Evolutionary conservation across 2,888 invertebrate species (phyloP), one percentile per base, ranked within the genome.

Genomic region (Trachelus iudaicus): DNA sequence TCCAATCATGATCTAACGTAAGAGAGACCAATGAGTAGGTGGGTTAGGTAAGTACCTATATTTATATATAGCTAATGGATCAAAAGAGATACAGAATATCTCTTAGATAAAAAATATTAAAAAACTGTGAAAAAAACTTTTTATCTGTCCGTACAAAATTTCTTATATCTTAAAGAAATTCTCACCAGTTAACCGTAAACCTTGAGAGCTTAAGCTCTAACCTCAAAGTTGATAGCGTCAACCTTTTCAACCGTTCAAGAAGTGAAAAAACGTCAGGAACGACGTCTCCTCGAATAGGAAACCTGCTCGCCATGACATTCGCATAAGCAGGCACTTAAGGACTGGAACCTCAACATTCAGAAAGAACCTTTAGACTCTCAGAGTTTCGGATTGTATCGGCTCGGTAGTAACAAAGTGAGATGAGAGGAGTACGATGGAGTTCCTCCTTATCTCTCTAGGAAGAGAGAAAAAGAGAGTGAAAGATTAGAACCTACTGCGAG

Each of bases 1-100:
- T 76, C 78, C 82, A 81, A 85, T 83, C 86, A 79, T 81, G 81
- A 69, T 77, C 77, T 77, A 56, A 56, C 23, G 23, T 56, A 9
- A 23, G 56, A 9, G 56, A 56, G 56, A 56, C 56, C 9, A 56
- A 56, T 23, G 23, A 56, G 56, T 56, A 23, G 56, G 23, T 23
- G 9, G 56, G 23, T 56, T 56, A 56, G 56, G 56, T 23, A 56
- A 56, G 56, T 56, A 23, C 56, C 23, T 56, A 35, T 12, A 34
- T n/a, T n/a, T 34, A 56, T 56, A 56, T 56, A 56, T 6, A 56
- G 23, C 56, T 56, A 56, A 56, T 56, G 56, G 56, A 56, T 23
- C 23, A 56, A 56, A 56, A 56, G 56, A 56, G 56, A 56, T 56
- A 56, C 2, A 23, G 23, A 56, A 56, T 56, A 23, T 56, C 56